Percentiles rank a stretch among this genome's conserved stretches.
These are phyloP conservation scores for Drosophila navojoa DNA, from an alignment of 1,140 invertebrate genomes.

Conservation along the genomic window DNA sequence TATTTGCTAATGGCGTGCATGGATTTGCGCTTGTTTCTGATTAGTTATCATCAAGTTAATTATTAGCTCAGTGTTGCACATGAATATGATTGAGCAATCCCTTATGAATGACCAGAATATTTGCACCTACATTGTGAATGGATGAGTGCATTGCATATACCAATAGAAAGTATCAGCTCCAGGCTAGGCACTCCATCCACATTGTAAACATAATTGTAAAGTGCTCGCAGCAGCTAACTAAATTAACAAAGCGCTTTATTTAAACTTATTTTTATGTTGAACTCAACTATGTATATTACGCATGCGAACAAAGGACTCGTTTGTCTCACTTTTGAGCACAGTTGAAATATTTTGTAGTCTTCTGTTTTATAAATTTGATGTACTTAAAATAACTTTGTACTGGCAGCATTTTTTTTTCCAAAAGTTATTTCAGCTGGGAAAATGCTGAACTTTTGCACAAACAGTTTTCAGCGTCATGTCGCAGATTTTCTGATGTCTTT, in stretches of 20 bases:
- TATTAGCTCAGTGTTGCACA: no score
- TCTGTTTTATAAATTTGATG: conserved; percentile 1
- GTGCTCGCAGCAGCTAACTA: no score
- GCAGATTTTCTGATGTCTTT: conserved; percentile 65
- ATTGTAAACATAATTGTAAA: background rate
- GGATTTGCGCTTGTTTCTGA: no score
- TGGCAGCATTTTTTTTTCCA: background rate
- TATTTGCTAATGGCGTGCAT: no score
- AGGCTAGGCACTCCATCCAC: background rate
- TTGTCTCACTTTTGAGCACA: no score
- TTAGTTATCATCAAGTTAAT: no score
- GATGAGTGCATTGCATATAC: no score
- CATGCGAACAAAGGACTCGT: background rate
- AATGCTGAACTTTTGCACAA: conserved; percentile 4
- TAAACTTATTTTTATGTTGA: background rate
- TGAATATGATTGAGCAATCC: no score
- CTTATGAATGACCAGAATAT: no score
- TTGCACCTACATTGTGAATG: no score
- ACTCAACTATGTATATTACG: background rate
- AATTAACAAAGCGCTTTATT: background rate
- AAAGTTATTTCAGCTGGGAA: conserved; percentile 24
- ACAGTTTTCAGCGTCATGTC: conserved; percentile 29
- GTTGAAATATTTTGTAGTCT: background rate
- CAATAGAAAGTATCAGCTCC: no score
- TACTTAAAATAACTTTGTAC: background rate